phyloP scores from a whole-genome alignment of 1,140 invertebrate species.

The Thalassaphorura encarpata region DNA sequence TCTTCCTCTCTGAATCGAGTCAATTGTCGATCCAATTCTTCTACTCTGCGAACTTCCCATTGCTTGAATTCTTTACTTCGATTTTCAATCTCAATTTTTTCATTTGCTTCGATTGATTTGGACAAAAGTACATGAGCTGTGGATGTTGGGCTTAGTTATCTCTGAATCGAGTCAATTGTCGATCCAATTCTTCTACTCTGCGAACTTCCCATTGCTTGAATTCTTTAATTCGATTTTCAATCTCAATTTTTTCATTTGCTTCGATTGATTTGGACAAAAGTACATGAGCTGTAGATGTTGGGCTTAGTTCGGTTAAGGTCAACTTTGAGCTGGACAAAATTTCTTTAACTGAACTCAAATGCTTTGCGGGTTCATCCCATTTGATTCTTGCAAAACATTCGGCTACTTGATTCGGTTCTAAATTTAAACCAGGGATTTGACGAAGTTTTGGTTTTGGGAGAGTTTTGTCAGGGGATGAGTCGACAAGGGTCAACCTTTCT shows the following conservation, averaged over 20 bases:
- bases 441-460: slow-evolving; percentile 16
- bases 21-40: slow-evolving; percentile 34
- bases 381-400: slow-evolving; percentile 6
- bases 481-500: slow-evolving; percentile 25
- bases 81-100: slow-evolving; percentile 31
- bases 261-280: slow-evolving; percentile 24
- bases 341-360: slow-evolving; percentile 10
- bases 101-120: slow-evolving; percentile 24
- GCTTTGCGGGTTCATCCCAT: neutral
- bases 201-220: slow-evolving; percentile 33
- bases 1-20: slow-evolving; percentile 26
- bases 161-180: slow-evolving; percentile 33
- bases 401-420: slow-evolving; percentile 34
- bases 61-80: slow-evolving; percentile 23
- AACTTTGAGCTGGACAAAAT: neutral
- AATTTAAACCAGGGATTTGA: slow-evolving; percentile 21
- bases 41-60: slow-evolving; percentile 33
- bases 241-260: slow-evolving; percentile 30
- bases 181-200: slow-evolving; percentile 32
- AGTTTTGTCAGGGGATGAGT: slow-evolving; percentile 14
- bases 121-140: slow-evolving; percentile 18
- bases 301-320: neutral
- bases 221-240: slow-evolving; percentile 25
- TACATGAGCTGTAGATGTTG: slow-evolving; percentile 18
- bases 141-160: slow-evolving; percentile 18